phyloP scores from a whole-genome alignment of 1,140 invertebrate genomes.

The Panagrolaimus sp. region DNA sequence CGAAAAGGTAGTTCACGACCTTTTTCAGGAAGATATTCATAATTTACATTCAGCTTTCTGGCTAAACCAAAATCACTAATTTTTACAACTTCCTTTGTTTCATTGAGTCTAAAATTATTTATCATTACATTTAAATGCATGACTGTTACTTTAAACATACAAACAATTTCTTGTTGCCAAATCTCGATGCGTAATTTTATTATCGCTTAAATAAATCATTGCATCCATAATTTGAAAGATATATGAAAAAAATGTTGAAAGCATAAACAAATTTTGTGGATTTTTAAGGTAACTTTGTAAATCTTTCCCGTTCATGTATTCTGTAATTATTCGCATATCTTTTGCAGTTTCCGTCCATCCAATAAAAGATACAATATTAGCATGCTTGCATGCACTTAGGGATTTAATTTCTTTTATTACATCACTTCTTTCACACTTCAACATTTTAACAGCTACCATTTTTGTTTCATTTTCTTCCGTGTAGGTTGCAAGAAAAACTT shows the following conservation, averaged over 20 bases:
- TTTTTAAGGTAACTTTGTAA: constrained; percentile 20
- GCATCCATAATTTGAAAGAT: constrained; percentile 87
- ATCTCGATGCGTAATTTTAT: constrained; percentile 87
- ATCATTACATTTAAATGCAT: background rate
- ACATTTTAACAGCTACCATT: too few relatives aligned
- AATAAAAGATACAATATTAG: background rate
- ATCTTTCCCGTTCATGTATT: constrained; percentile 35
- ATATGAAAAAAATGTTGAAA: constrained; percentile 76
- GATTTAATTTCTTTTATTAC: background rate
- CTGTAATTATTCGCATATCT: constrained; percentile 29
- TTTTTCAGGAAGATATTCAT: constrained; percentile 89
- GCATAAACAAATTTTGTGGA: constrained; percentile 20
- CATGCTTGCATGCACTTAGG: background rate
- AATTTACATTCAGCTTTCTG: constrained; percentile 80
- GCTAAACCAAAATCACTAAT: constrained; percentile 98
- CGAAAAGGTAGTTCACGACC: constrained; percentile 74
- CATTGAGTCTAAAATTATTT: constrained; percentile 66
- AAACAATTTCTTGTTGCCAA: constrained; percentile 87
- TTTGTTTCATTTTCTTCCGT: too few relatives aligned
- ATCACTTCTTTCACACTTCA: background rate
- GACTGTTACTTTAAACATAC: constrained; percentile 16
- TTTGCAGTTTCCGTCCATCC: background rate
- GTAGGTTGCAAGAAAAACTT: too few relatives aligned
- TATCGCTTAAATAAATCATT: constrained; percentile 89
- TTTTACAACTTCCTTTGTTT: constrained; percentile 76